These are phyloP conservation scores for Eueremaeus valkanovi DNA, from an alignment of 2,888 invertebrate species.

Conservation along the genomic window DNA sequence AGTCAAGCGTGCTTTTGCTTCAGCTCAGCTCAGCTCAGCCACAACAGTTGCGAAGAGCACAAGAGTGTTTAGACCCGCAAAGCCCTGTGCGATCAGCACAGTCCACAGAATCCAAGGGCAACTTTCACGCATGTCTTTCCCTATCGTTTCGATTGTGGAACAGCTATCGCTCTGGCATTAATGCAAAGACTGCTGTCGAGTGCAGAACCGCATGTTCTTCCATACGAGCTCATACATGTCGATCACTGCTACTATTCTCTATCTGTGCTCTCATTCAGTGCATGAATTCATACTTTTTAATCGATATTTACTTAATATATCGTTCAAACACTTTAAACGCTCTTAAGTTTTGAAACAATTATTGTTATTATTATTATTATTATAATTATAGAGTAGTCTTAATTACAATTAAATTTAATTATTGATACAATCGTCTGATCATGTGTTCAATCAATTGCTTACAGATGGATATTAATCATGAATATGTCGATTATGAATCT, in stretches of 20 bases:
- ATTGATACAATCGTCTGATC: background rate
- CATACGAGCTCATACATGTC: background rate
- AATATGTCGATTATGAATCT: background rate
- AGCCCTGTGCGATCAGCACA: background rate
- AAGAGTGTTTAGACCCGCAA: conserved; percentile 10
- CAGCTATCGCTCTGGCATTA: conserved; percentile 4
- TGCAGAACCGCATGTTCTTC: conserved; percentile 22
- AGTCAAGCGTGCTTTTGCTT: conserved; percentile 15
- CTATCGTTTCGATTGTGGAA: conserved; percentile 15
- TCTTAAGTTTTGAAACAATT: background rate
- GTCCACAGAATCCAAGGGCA: conserved; percentile 25
- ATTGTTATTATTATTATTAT: background rate
- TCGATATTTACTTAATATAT: background rate
- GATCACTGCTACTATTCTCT: background rate
- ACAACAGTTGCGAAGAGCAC: background rate
- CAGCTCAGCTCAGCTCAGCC: background rate
- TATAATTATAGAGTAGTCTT: background rate
- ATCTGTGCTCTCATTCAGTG: conserved; percentile 9
- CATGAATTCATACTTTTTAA: background rate
- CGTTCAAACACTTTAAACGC: no score
- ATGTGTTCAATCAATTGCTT: background rate
- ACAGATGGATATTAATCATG: conserved; percentile 18
- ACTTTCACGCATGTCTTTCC: conserved; percentile 24
- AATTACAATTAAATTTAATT: background rate
- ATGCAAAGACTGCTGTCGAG: background rate